Conservation (phyloP, 2,888 invertebrate species). For the Ypsolopha sequella region DNA sequence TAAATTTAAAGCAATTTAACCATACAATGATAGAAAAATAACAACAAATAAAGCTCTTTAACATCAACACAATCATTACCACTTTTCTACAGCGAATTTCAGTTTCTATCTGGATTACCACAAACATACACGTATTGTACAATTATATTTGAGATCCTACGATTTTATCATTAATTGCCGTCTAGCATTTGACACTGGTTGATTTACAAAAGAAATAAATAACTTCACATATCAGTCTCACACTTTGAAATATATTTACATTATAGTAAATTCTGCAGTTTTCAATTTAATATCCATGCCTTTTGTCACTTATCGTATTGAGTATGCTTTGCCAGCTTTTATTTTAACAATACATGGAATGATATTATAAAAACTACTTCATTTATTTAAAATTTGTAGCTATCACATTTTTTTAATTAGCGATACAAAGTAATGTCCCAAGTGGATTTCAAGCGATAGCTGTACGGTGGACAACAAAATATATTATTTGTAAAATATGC, state of each 20-base stretch:
- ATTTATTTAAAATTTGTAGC: not conserved
- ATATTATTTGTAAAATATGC: no score
- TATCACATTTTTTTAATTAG: not conserved
- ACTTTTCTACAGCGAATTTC: not conserved
- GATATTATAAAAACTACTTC: not conserved
- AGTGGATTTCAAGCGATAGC: not conserved
- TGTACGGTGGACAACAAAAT: not conserved
- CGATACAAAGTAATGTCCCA: not conserved
- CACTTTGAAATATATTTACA: constrained; percentile 65
- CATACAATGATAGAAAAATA: constrained; percentile 10
- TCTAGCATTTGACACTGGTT: constrained; percentile 62
- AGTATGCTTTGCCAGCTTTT: not conserved
- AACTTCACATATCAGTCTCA: constrained; percentile 68
- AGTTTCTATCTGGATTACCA: not conserved
- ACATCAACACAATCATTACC: constrained; percentile 9
- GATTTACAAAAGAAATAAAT: constrained; percentile 64
- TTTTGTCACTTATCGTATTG: not conserved
- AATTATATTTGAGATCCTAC: constrained; percentile 49
- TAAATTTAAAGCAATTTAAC: constrained; percentile 14
- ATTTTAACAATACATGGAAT: not conserved
- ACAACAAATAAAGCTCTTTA: constrained; percentile 24
- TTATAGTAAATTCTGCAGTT: constrained; percentile 50
- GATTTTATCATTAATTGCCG: constrained; percentile 40
- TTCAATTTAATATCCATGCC: constrained; percentile 17
- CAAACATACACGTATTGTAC: constrained; percentile 17